Evolutionary conservation across 2,888 invertebrate species (phyloP).

Genomic region (Pycnomerus fuliginosus): DNA sequence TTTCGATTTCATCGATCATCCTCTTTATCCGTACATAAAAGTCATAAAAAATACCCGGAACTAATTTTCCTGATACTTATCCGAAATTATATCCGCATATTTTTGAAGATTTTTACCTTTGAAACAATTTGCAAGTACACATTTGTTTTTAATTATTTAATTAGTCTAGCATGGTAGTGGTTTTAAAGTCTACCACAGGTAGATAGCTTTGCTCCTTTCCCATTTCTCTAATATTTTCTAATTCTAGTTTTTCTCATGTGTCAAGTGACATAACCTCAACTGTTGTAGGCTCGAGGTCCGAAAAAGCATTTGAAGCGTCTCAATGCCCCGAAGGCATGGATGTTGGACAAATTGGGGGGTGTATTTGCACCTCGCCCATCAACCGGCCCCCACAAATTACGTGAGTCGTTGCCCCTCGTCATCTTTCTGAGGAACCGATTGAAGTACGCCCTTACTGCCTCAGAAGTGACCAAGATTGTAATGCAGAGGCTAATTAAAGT

Average conservation of each 20-base stretch:
- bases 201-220: too few species aligned
- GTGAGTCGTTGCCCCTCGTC: conserved; percentile 94
- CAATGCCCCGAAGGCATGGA: conserved; percentile 99
- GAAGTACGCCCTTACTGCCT: conserved; percentile 96
- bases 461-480: conserved; percentile 96
- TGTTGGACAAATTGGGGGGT: conserved; percentile 99
- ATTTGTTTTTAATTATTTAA: too few species aligned
- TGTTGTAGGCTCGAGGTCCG: conserved; percentile 89
- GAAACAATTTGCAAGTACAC: too few species aligned
- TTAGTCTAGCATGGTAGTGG: too few species aligned
- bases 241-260: too few species aligned
- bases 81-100: too few species aligned
- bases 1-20: conserved; percentile 12
- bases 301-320: conserved; percentile 99
- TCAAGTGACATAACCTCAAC: conserved; percentile 9
- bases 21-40: not conserved
- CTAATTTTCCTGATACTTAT: too few species aligned
- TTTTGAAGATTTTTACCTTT: too few species aligned
- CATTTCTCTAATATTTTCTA: too few species aligned
- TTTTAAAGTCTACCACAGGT: too few species aligned
- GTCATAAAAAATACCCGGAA: conserved; percentile 3
- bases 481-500: conserved; percentile 98
- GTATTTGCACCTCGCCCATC: conserved; percentile 97
- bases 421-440: conserved; percentile 96
- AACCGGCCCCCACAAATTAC: conserved; percentile 95